Base-by-base conservation (phyloP, 92 coral and sea anemone species). In the Siderastrea radians region DNA sequence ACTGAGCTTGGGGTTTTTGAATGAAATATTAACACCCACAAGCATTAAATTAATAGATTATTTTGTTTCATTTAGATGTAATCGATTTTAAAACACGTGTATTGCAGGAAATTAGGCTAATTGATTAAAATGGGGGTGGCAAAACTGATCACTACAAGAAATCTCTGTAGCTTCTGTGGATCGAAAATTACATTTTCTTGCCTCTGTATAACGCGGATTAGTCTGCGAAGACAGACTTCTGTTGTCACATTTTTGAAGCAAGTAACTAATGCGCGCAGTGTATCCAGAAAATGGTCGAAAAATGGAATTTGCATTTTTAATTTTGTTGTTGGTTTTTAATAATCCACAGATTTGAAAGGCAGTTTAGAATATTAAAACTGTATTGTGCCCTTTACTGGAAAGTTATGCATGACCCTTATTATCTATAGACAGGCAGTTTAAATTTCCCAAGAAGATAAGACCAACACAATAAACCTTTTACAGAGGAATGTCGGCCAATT, bases 401-500 rank as follows among this genome's bases (percentile, higher is more conserved):
- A 74, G n/a, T 19, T 19, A 8, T 74, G 78, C 53, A 54, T 19
- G 63, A 13, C 48, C 12, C 72, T 65, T 54, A 55, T 15, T 26
- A 61, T 64, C 71, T 53, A 55, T 49, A 66, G 64, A 7, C 4
- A 13, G 71, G 14, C 2, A 79, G 49, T 79, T 51, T 61, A 58
- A 50, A 60, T 64, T 50, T 50, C 59, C 43, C 45, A 19, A 9
- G 49, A 49, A 64, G 59, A 19, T 63, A 68, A 69, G 43, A 44
- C 49, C 4, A 26, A 59, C 49, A 81, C 67, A 61, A 51, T 81
- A n/a, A 82, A 71, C 77, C 69, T 70, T 74, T 82, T 71, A 82
- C 58, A 45, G 49, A 55, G 68, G 86, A 70, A 82, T 82, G 55
- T 82, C 77, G 86, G 86, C 68, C 67, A 71, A 53, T 61, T 57